Conservation (phyloP, 2,888 invertebrate genomes). For the Dione vanillae region DNA sequence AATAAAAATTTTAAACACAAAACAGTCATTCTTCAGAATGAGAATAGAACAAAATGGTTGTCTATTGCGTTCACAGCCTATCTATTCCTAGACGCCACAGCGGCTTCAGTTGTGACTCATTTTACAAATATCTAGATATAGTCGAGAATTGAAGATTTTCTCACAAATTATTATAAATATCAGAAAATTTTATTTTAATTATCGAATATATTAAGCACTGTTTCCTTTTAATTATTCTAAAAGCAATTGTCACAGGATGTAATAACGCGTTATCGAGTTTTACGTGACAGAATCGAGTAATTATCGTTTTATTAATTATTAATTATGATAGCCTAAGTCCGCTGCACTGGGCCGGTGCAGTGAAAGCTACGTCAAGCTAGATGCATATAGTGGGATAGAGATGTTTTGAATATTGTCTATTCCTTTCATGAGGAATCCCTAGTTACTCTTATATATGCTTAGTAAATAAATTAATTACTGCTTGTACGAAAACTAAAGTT, state of each 20-base stretch:
- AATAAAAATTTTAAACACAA: too few relatives aligned
- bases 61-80: too few relatives aligned
- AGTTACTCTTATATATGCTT: background rate
- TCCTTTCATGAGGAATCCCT: background rate
- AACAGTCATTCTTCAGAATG: too few relatives aligned
- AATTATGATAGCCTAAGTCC: conserved; percentile 39
- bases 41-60: too few relatives aligned
- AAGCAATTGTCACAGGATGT: conserved; percentile 23
- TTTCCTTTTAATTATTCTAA: conserved; percentile 12
- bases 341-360: conserved; percentile 47
- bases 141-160: background rate
- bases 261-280: conserved; percentile 26
- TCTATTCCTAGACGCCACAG: too few relatives aligned
- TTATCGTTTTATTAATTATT: conserved; percentile 39
- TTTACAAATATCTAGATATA: background rate
- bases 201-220: background rate
- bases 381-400: conserved; percentile 34
- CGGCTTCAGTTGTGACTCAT: too few relatives aligned
- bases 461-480: too few relatives aligned
- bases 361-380: conserved; percentile 56
- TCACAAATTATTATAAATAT: background rate
- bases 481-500: conserved; percentile 4
- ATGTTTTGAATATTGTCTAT: conserved; percentile 47
- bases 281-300: conserved; percentile 29
- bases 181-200: conserved; percentile 3